Percentiles rank a stretch among this genome's conserved stretches.
phyloP scores from a whole-genome alignment of 2,113 vertebrate species.

The Sprattus sprattus region DNA sequence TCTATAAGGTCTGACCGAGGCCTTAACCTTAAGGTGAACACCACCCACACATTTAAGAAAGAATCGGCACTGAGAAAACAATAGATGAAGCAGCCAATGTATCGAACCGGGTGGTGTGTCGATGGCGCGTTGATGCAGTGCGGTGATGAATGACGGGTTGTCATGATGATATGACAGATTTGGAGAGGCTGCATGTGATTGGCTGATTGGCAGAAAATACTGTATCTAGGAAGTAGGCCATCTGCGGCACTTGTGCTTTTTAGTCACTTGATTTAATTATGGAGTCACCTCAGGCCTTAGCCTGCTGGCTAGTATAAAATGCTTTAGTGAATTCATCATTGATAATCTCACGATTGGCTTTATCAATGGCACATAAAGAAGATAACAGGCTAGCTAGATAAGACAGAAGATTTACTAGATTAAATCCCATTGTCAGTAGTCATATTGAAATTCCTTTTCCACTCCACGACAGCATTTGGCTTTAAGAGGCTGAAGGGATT shows the following conservation, averaged over 20 bases:
- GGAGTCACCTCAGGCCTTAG: conserved; percentile 32
- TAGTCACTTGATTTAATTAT: conserved; percentile 45
- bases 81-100: background rate
- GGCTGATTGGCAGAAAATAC: conserved; percentile 1
- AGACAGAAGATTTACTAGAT: conserved; percentile 36
- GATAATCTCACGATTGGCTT: conserved; percentile 40
- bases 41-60: background rate
- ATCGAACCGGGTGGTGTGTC: background rate
- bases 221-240: background rate
- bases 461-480: background rate
- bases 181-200: background rate
- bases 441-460: conserved; percentile 31
- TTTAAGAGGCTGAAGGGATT: conserved; percentile 18
- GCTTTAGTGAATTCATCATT: conserved; percentile 31
- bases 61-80: background rate
- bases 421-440: conserved; percentile 31
- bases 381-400: conserved; percentile 22
- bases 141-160: background rate
- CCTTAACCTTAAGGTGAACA: background rate
- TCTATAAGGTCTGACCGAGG: background rate
- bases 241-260: conserved; percentile 2
- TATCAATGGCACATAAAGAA: conserved; percentile 28
- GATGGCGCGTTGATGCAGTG: background rate
- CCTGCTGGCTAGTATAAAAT: conserved; percentile 29
- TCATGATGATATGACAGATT: conserved; percentile 19